phyloP scores from a whole-genome alignment of 2,113 vertebrate species.

The Ammospiza nelsoni region DNA sequence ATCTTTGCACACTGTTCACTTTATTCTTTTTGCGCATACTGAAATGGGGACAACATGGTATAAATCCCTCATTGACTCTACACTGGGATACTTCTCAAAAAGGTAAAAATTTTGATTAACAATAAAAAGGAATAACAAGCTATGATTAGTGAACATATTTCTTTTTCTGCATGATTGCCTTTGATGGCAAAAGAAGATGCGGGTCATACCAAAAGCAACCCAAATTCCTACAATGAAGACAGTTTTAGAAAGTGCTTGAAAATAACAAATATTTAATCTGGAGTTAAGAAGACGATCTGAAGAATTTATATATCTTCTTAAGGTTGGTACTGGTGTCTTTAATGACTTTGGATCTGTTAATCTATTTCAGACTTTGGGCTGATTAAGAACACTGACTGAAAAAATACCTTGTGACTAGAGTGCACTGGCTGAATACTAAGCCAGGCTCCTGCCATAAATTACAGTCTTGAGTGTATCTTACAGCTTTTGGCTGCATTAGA shows the following conservation, averaged over 20 bases:
- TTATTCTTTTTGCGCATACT: neutral
- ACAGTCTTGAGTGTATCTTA: neutral
- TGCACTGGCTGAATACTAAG: neutral
- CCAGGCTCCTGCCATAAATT: neutral
- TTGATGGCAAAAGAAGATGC: neutral
- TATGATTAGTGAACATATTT: neutral
- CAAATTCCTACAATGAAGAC: neutral
- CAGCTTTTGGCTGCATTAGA: neutral
- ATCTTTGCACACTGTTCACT: neutral
- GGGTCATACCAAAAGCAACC: neutral
- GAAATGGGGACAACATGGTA: neutral
- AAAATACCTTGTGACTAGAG: neutral
- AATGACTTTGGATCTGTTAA: conserved; percentile 13
- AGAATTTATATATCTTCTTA: conserved; percentile 4
- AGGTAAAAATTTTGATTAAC: neutral
- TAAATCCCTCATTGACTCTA: neutral
- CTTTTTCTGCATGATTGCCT: neutral
- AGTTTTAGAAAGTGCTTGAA: conserved; percentile 7
- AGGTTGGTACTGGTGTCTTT: neutral
- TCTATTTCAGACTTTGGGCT: conserved; percentile 22
- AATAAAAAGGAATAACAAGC: neutral
- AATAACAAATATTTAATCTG: conserved; percentile 11
- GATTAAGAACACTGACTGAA: conserved; percentile 8
- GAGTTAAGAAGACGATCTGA: neutral
- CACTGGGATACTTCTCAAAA: neutral